Conservation (phyloP, 2,888 invertebrate species). For the Cheilosia scutellata region DNA sequence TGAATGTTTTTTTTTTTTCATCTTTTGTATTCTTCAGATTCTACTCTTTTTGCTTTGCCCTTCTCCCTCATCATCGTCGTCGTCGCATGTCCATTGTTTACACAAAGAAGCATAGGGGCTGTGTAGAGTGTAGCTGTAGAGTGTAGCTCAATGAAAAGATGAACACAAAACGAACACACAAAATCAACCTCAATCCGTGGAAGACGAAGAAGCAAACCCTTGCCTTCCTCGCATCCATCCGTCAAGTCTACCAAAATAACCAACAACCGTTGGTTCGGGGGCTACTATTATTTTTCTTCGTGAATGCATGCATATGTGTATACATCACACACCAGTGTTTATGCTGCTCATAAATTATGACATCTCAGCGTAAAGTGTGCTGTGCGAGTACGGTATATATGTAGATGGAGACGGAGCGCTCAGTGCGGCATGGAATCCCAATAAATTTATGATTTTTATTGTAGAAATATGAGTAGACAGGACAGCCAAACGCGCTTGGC, state of each 20-base stretch:
- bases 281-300: slow-evolving; percentile 21
- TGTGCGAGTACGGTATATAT: not conserved
- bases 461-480: slow-evolving; percentile 43
- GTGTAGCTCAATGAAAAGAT: not conserved
- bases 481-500: slow-evolving; percentile 6
- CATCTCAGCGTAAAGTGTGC: slow-evolving; percentile 65
- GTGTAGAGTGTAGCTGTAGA: too few relatives aligned
- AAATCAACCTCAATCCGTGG: slow-evolving; percentile 53
- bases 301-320: slow-evolving; percentile 30
- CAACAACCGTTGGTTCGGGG: slow-evolving; percentile 2
- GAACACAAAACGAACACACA: slow-evolving; percentile 27
- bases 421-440: slow-evolving; percentile 36
- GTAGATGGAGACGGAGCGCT: slow-evolving; percentile 2
- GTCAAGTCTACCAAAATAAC: slow-evolving; percentile 9
- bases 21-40: slow-evolving; percentile 7
- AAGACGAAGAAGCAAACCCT: slow-evolving; percentile 37
- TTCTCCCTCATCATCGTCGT: not conserved
- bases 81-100: slow-evolving; percentile 57
- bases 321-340: slow-evolving; percentile 63
- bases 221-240: slow-evolving; percentile 22
- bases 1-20: not conserved
- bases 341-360: slow-evolving; percentile 67
- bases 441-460: slow-evolving; percentile 70
- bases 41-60: not conserved
- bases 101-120: slow-evolving; percentile 45